A percentile compares a stretch with the other conserved stretches of the same genome.
Conservation (phyloP, 2,797 vertebrate species). For the Poeciliopsis presidionis region DNA sequence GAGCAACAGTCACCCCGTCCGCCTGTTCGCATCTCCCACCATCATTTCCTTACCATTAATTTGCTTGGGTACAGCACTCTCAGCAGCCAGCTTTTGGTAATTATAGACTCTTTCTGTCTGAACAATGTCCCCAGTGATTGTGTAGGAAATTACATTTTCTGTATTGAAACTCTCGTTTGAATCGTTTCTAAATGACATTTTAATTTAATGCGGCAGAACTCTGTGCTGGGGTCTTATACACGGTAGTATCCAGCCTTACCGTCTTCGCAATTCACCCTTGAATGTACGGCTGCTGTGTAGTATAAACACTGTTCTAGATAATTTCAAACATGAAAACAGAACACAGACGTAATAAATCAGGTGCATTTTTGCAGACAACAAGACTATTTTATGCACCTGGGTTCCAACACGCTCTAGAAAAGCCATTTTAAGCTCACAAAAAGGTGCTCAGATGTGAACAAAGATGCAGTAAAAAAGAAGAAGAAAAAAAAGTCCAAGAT, state of each 20-base stretch:
- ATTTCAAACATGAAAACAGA: background rate
- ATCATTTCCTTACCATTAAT: background rate
- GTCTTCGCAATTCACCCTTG: background rate
- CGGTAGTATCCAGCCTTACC: background rate
- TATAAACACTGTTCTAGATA: background rate
- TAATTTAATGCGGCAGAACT: background rate
- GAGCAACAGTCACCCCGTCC: background rate
- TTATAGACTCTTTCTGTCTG: background rate
- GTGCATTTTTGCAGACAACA: slow-evolving; percentile 18
- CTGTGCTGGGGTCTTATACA: background rate
- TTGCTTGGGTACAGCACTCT: background rate
- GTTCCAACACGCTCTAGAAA: slow-evolving; percentile 26
- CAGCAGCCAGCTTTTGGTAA: background rate
- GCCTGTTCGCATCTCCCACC: background rate
- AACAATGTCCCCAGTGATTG: background rate
- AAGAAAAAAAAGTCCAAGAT: slow-evolving; percentile 44
- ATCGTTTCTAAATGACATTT: background rate
- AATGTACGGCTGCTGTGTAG: background rate
- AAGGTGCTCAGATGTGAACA: slow-evolving; percentile 8
- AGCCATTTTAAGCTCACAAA: slow-evolving; percentile 15
- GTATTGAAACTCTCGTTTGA: background rate
- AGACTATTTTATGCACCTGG: slow-evolving; percentile 10
- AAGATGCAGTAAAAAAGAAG: slow-evolving; percentile 21
- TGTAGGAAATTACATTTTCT: background rate
- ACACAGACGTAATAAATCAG: slow-evolving; percentile 7